phyloP scores from a whole-genome alignment of 2,888 invertebrate species.

The Dolomedes plantarius region DNA sequence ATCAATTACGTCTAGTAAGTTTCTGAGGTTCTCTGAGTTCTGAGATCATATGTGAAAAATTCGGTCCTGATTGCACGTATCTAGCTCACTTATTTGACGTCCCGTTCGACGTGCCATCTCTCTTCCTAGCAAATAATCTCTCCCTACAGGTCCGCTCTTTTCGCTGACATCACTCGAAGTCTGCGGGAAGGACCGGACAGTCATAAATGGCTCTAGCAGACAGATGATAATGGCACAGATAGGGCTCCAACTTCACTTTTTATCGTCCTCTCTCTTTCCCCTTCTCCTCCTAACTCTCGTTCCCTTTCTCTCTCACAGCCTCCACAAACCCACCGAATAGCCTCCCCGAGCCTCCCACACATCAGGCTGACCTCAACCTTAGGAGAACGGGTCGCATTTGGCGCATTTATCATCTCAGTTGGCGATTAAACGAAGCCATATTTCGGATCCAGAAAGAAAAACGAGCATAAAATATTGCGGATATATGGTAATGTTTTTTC shows the following conservation, averaged over 20 bases:
- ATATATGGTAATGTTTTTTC: background rate
- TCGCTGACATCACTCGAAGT: constrained; percentile 12
- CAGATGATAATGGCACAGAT: constrained; percentile 61
- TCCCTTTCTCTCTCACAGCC: constrained; percentile 32
- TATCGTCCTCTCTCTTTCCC: constrained; percentile 28
- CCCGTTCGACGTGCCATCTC: background rate
- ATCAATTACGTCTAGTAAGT: no score
- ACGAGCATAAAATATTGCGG: background rate
- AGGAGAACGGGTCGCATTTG: constrained; percentile 16
- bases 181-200: constrained; percentile 41
- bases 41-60: background rate
- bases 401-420: constrained; percentile 40
- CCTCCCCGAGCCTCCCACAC: constrained; percentile 25
- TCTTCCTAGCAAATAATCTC: background rate
- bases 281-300: background rate
- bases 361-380: constrained; percentile 28
- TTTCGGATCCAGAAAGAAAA: background rate
- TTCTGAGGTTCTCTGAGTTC: no score
- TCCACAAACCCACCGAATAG: constrained; percentile 42
- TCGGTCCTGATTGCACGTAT: background rate
- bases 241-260: constrained; percentile 55
- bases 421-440: background rate
- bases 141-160: background rate
- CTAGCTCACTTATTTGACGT: background rate
- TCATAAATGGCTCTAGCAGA: constrained; percentile 60